These are phyloP conservation scores for Meiosimyza platycephala DNA, from an alignment of 2,888 invertebrate genomes.

Conservation along the genomic window DNA sequence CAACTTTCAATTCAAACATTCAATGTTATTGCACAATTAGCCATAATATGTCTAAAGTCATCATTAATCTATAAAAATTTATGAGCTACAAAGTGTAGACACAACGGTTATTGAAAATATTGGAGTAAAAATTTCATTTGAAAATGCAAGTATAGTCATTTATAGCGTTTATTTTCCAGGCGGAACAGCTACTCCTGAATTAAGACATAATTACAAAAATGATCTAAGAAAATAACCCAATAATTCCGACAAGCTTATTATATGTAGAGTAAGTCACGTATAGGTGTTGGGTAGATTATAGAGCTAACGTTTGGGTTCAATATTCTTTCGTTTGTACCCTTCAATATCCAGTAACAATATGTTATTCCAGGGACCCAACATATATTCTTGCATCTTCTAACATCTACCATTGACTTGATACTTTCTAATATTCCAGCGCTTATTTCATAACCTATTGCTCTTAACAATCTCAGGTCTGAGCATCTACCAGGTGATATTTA, in stretches of 20 bases:
- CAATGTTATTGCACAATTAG: conserved; percentile 31
- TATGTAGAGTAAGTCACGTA: conserved; percentile 39
- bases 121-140: conserved; percentile 8
- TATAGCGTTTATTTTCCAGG: conserved; percentile 29
- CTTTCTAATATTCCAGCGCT: conserved; percentile 27
- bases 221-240: conserved; percentile 34
- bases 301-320: conserved; percentile 40
- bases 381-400: conserved; percentile 31
- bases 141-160: background rate
- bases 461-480: conserved; percentile 34
- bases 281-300: conserved; percentile 34
- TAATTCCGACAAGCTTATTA: conserved; percentile 17
- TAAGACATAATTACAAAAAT: conserved; percentile 23
- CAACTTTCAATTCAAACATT: background rate
- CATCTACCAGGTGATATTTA: conserved; percentile 28
- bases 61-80: background rate
- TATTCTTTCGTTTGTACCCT: conserved; percentile 27
- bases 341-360: conserved; percentile 29
- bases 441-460: conserved; percentile 21
- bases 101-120: conserved; percentile 39
- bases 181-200: conserved; percentile 1
- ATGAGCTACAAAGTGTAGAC: conserved; percentile 9
- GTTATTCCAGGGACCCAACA: conserved; percentile 21
- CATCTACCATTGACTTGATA: conserved; percentile 30
- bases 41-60: conserved; percentile 9